These are phyloP conservation scores for Caenorhabditis plicata DNA, from an alignment of 2,888 invertebrate species.

Conservation along the genomic window DNA sequence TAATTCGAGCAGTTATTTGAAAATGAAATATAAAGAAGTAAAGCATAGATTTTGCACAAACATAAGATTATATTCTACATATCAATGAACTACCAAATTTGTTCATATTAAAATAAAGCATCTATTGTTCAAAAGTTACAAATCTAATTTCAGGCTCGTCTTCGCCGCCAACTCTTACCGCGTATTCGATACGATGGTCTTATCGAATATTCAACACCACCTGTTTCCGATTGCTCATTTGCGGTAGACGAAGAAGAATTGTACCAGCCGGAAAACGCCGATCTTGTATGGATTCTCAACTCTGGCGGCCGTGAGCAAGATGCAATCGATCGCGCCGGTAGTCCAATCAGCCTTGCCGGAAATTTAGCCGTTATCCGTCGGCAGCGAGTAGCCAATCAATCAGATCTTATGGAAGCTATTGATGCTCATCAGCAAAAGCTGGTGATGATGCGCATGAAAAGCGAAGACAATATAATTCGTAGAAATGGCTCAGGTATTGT, in stretches of 20 bases:
- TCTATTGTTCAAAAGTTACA: not conserved
- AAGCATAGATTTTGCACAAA: not conserved
- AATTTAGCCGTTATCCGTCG: slow-evolving; percentile 27
- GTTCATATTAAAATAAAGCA: not conserved
- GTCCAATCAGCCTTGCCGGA: slow-evolving; percentile 31
- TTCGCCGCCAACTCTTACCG: slow-evolving; percentile 78
- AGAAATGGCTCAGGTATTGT: slow-evolving; percentile 27
- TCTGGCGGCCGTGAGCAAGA: slow-evolving; percentile 22
- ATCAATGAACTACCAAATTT: not conserved
- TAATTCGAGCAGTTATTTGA: too few species aligned
- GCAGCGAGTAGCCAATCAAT: slow-evolving; percentile 15
- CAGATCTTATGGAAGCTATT: not conserved
- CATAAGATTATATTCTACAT: too few species aligned
- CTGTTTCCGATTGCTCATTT: slow-evolving; percentile 46
- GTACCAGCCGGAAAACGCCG: slow-evolving; percentile 24
- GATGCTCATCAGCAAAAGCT: slow-evolving; percentile 4
- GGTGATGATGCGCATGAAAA: slow-evolving; percentile 32
- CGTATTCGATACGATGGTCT: slow-evolving; percentile 76
- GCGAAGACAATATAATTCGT: slow-evolving; percentile 34
- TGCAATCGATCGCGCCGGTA: slow-evolving; percentile 29
- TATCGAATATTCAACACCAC: slow-evolving; percentile 76
- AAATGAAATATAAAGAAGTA: too few species aligned
- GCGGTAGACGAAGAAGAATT: slow-evolving; percentile 34
- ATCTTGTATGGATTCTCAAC: slow-evolving; percentile 40
- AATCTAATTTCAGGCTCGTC: slow-evolving; percentile 76